A percentile compares a stretch with the other conserved stretches of the same genome.
Evolutionary conservation across 1,140 invertebrate species (phyloP).

Genomic region (Drusus annulatus): DNA sequence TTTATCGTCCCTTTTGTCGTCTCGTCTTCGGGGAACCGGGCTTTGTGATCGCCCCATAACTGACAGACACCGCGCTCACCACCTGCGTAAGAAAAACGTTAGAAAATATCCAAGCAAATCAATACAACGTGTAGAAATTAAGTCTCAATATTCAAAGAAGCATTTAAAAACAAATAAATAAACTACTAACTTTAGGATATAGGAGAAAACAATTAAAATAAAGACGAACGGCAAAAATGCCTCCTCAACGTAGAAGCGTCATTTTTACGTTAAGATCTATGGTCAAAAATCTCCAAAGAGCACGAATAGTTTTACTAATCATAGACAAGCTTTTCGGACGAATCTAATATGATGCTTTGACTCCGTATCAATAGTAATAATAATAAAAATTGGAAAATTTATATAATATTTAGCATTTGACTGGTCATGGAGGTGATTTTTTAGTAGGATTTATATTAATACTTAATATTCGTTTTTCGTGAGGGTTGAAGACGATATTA

Average conservation of each 20-base stretch:
- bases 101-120: background rate
- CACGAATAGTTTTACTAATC: too few relatives aligned
- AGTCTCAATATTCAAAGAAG: background rate
- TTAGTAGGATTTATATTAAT: too few relatives aligned
- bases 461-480: too few relatives aligned
- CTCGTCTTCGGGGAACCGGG: conserved; percentile 61
- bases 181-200: background rate
- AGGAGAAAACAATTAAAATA: conserved; percentile 27
- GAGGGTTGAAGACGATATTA: too few relatives aligned
- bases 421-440: too few relatives aligned
- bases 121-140: background rate
- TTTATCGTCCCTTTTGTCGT: conserved; percentile 71
- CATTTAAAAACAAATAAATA: background rate
- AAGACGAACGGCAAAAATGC: conserved; percentile 24
- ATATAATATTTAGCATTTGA: too few relatives aligned
- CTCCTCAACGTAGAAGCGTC: background rate
- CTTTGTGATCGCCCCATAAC: conserved; percentile 65
- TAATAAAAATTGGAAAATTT: too few relatives aligned
- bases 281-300: too few relatives aligned
- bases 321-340: too few relatives aligned
- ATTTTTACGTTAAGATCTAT: conserved; percentile 1
- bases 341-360: too few relatives aligned
- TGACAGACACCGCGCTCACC: conserved; percentile 32
- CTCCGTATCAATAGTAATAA: too few relatives aligned
- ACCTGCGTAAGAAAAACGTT: background rate